Conservation (phyloP, 2,888 invertebrate species). For the Epinotia nisella region DNA sequence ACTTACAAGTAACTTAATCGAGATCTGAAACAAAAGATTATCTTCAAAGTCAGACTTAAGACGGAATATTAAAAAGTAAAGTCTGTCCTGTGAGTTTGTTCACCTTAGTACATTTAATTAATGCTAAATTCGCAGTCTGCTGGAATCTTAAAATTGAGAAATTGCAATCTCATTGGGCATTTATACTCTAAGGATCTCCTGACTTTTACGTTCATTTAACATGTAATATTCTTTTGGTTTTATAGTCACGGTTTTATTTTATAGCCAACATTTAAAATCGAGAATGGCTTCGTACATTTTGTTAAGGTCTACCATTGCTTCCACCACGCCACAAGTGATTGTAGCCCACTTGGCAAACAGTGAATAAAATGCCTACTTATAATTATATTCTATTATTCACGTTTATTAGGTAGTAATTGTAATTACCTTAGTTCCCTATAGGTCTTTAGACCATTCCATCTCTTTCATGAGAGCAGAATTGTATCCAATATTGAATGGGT, state of each 20-base stretch:
- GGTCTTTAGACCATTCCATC: too few species aligned
- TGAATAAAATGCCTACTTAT: too few species aligned
- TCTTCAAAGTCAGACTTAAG: constrained; percentile 27
- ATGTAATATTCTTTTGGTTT: background rate
- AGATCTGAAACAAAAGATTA: constrained; percentile 32
- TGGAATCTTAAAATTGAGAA: constrained; percentile 8
- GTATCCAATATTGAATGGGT: too few species aligned
- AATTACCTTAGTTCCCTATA: too few species aligned
- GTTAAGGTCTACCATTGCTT: too few species aligned
- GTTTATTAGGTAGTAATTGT: too few species aligned
- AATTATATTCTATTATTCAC: too few species aligned
- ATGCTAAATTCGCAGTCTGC: background rate
- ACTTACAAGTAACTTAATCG: constrained; percentile 29
- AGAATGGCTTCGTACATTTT: background rate
- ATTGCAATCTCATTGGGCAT: constrained; percentile 12
- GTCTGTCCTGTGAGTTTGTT: constrained; percentile 3
- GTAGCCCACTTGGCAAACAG: too few species aligned
- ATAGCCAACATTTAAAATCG: background rate
- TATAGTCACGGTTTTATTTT: background rate
- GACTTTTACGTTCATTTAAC: background rate
- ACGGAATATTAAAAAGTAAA: constrained; percentile 31
- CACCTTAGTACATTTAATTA: constrained; percentile 23
- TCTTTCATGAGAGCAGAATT: too few species aligned
- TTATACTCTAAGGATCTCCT: background rate
- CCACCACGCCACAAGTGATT: too few species aligned